A percentile compares a stretch with the other conserved stretches of the same genome.
Evolutionary conservation across 1,140 invertebrate genomes (phyloP).

Genomic region (Ctenoplectra terminalis): DNA sequence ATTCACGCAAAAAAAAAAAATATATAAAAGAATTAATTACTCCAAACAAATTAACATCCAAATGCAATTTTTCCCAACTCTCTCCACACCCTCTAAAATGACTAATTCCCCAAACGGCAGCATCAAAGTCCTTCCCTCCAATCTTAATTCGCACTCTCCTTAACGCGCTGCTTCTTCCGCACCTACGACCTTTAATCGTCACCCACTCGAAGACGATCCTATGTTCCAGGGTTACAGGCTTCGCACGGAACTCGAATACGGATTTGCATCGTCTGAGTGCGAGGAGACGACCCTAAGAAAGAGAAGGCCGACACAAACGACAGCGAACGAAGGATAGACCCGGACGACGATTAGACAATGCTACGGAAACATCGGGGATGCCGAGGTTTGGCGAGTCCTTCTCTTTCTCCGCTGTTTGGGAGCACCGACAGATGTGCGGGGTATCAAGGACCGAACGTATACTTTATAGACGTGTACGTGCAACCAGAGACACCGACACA

Average conservation of each 20-base stretch:
- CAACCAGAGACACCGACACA: slow-evolving; percentile 17
- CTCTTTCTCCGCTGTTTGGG: slow-evolving; percentile 70
- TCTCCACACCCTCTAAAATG: too few relatives aligned
- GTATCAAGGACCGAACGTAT: slow-evolving; percentile 44
- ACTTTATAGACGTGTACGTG: slow-evolving; percentile 13
- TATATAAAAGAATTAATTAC: too few relatives aligned
- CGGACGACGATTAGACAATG: slow-evolving; percentile 79
- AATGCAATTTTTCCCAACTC: too few relatives aligned
- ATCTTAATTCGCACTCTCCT: slow-evolving; percentile 31
- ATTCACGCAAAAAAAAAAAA: too few relatives aligned
- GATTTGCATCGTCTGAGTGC: slow-evolving; percentile 74
- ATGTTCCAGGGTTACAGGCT: slow-evolving; percentile 60
- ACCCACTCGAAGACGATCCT: slow-evolving; percentile 32
- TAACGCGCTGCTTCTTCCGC: slow-evolving; percentile 29
- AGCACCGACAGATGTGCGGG: slow-evolving; percentile 79
- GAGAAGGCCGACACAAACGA: slow-evolving; percentile 19
- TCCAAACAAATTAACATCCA: too few relatives aligned
- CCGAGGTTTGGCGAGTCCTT: slow-evolving; percentile 54
- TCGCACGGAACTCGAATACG: slow-evolving; percentile 72
- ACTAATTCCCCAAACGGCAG: too few relatives aligned
- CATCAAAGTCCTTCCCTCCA: not conserved
- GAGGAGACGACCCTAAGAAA: not conserved
- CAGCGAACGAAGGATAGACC: slow-evolving; percentile 58
- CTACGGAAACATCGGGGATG: slow-evolving; percentile 69
- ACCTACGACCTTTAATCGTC: slow-evolving; percentile 39